Base-by-base conservation (phyloP, 2,888 invertebrate species). In the Pecten maximus region DNA sequence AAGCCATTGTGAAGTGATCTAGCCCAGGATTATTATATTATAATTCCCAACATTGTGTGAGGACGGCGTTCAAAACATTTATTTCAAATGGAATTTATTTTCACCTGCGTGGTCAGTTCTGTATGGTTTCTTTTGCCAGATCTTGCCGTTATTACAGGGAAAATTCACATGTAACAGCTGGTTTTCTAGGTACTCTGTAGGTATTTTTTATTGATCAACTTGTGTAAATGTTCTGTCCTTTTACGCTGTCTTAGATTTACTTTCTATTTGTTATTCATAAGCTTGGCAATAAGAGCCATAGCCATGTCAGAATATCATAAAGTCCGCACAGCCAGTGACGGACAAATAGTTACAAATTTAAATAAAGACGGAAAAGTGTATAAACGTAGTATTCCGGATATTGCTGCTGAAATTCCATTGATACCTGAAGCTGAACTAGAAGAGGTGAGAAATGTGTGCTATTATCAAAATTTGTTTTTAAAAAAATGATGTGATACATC, bases 321-420 rank as follows among this genome's bases (percentile, higher is more conserved):
- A 74, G 74, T 74, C 74, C 74, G 74, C 74, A 74, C 74, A 35
- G 3, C 35, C 28, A 74, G 74, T 74, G 74, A 74, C 16, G 35
- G 74, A 35, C 74, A 74, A 35, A 35, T 74, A 8, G 28, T 74
- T 28, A 74, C 35, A 28, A 74, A 74, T 28, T 35, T 87, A 60
- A 87, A 90, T 54, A 39, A 87, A 40, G 88, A 87, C 44, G 74
- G 87, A 35, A 89, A 89, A 86, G 88, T 88, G 35, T 44, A 50
- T 35, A 90, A 92, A 40, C 88, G 90, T 40, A 92, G 91, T 88
- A 92, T 91, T 35, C 90, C 91, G 19, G 91, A 91, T 60, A 92
- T 92, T 74, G 91, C 91, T 40, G 90, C 91, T 39, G 88, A 89
- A 87, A 89, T 87, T 60, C 91, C 91, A 40, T 88, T 92, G 28